These are phyloP conservation scores for Orestias chungarensis DNA, from an alignment of 2,797 vertebrate species.

Conservation along the genomic window DNA sequence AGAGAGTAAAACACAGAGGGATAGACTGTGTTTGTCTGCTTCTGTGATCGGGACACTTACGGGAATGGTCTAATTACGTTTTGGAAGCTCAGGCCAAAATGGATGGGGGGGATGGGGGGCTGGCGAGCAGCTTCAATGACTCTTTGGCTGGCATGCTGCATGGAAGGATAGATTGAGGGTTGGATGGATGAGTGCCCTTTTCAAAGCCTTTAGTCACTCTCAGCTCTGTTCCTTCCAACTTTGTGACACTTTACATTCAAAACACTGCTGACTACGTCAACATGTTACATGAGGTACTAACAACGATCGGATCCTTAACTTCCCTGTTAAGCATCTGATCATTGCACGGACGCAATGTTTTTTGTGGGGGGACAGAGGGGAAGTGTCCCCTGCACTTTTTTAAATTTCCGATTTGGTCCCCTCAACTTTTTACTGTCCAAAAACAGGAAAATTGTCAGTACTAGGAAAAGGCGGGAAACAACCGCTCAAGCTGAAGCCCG, in stretches of 20 bases:
- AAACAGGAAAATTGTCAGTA: too few relatives aligned
- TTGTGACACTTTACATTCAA: conserved; percentile 13
- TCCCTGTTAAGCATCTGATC: too few relatives aligned
- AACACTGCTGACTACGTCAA: neutral
- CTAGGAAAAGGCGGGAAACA: too few relatives aligned
- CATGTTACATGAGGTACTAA: neutral
- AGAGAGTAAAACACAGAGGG: conserved; percentile 16
- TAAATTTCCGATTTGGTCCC: too few relatives aligned
- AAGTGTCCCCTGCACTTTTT: too few relatives aligned
- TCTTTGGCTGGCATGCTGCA: conserved; percentile 46
- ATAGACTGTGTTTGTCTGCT: conserved; percentile 16
- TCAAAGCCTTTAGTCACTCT: conserved; percentile 52
- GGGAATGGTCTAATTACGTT: conserved; percentile 67
- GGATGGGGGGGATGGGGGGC: conserved; percentile 41
- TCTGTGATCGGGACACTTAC: conserved; percentile 46
- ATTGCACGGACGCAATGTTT: too few relatives aligned
- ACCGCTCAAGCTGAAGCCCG: too few relatives aligned
- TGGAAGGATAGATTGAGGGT: conserved; percentile 36
- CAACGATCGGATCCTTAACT: neutral
- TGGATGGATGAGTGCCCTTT: conserved; percentile 57
- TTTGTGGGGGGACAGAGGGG: too few relatives aligned
- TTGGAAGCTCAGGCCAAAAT: conserved; percentile 53
- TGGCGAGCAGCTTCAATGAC: conserved; percentile 64
- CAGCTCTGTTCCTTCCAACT: conserved; percentile 12
- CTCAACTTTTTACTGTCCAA: too few relatives aligned